Conservation (phyloP, 2,797 vertebrate species). For the Lithobates pipiens region DNA sequence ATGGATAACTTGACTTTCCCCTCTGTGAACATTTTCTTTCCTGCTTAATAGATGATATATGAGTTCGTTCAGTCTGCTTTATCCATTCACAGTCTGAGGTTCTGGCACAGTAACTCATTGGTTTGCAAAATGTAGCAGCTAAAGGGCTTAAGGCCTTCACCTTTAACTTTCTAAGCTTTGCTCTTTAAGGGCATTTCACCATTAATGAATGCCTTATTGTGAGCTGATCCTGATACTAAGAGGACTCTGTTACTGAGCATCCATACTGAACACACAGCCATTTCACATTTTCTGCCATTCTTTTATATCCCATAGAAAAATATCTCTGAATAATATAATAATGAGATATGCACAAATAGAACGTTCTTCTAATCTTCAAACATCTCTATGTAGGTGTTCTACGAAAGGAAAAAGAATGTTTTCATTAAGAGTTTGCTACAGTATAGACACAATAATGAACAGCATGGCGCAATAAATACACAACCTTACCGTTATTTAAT, state of each 20-base stretch:
- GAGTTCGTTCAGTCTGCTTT: conserved; percentile 24
- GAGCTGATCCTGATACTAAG: conserved; percentile 26
- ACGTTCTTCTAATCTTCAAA: neutral
- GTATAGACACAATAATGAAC: neutral
- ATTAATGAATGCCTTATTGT: conserved; percentile 56
- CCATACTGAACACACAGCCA: conserved; percentile 21
- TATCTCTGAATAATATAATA: neutral
- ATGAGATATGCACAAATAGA: neutral
- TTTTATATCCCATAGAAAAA: conserved; percentile 9
- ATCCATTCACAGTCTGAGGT: conserved; percentile 34
- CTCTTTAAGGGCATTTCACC: conserved; percentile 53
- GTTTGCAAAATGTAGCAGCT: conserved; percentile 57
- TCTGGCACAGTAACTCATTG: conserved; percentile 43
- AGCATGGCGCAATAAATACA: neutral
- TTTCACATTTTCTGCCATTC: conserved; percentile 22
- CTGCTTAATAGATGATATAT: conserved; percentile 26
- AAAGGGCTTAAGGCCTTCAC: conserved; percentile 54
- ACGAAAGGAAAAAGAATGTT: neutral
- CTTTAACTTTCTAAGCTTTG: conserved; percentile 51
- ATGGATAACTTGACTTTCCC: conserved; percentile 16
- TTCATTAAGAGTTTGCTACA: neutral
- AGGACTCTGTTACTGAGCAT: conserved; percentile 27
- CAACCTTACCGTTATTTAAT: neutral
- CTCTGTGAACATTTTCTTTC: neutral
- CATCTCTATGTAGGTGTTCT: neutral